These are phyloP conservation scores for Procambarus clarkii DNA, from an alignment of 1,140 invertebrate genomes.

Conservation along the genomic window DNA sequence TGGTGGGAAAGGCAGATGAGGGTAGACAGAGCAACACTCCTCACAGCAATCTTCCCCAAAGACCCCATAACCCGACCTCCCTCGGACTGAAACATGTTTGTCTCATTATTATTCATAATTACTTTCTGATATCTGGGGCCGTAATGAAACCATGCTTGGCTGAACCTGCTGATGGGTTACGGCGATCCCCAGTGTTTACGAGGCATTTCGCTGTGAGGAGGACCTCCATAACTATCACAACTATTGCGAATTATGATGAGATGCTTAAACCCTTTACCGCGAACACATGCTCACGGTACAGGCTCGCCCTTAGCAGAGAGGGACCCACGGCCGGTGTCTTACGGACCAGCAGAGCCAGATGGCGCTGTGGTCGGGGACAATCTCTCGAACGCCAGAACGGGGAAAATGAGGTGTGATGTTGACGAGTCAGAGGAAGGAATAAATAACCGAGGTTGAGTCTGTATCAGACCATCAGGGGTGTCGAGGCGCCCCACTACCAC, in stretches of 20 bases:
- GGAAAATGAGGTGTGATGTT: too few relatives aligned
- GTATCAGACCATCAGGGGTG: not conserved
- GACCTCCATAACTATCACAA: slow-evolving; percentile 51
- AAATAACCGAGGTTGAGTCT: not conserved
- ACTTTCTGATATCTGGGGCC: slow-evolving; percentile 67
- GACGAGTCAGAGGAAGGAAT: too few relatives aligned
- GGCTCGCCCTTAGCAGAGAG: too few relatives aligned
- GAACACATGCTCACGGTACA: not conserved
- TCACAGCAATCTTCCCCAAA: slow-evolving; percentile 12
- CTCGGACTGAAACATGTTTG: slow-evolving; percentile 64
- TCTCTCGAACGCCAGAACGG: too few relatives aligned
- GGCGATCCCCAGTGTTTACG: slow-evolving; percentile 53
- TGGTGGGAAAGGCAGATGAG: not conserved
- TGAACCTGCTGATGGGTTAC: slow-evolving; percentile 56
- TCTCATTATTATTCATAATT: slow-evolving; percentile 70
- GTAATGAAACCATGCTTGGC: slow-evolving; percentile 65
- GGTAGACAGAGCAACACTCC: too few relatives aligned
- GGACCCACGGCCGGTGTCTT: too few relatives aligned
- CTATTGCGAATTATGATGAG: slow-evolving; percentile 63
- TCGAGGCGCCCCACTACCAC: too few relatives aligned
- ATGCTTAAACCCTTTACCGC: not conserved
- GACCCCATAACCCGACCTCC: slow-evolving; percentile 63
- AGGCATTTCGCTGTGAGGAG: slow-evolving; percentile 37
- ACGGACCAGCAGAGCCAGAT: too few relatives aligned
- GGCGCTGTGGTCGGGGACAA: too few relatives aligned